Evolutionary conservation across 2,113 vertebrate species (phyloP), one percentile per base, ranked within the genome.

Genomic region (Channa argus): DNA sequence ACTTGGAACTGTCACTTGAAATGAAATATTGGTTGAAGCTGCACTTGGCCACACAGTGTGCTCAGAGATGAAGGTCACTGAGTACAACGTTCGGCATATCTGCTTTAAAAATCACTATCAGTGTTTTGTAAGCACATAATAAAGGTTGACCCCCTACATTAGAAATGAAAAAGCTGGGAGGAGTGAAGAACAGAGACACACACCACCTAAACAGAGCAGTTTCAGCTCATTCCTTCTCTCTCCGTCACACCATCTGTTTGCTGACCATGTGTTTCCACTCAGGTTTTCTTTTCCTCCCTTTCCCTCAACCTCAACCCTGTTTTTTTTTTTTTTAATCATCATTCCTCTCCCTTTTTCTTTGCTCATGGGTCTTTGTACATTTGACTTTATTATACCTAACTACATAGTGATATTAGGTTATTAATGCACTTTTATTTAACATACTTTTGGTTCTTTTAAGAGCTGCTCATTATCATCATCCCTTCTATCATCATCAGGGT

Each of bases 201-300:
- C 47, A 74, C 69, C 68, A 46, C 15, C 46, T 44, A 38, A 46
- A 54, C 60, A 58, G 36, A 47, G 44, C 45, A 33, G 7, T 44
- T 63, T 46, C 13, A 58, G 54, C 13, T 45, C 58, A 34, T 65
- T 74, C 54, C 41, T 47, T 12, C 41, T 43, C 34, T 43, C n/a
- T 15, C 13, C 1, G 13, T 67, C 63, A 68, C 38, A 36, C 58
- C 56, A 62, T 70, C 62, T 66, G 68, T 60, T 64, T 51, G 15
- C 45, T 37, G 12, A 43, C 8, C 71, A 74, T 76, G 45, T 79
- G 77, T 66, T 80, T 84, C 41, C 41, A 54, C 51, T 80, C 70
- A 72, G 51, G 50, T 58, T 34, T 41, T 15, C 11, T 56, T 44
- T 13, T 43, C 50, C 59, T 71, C 46, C 53, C 41, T 45, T 33